phyloP scores from a whole-genome alignment of 2,113 vertebrate species.

The Chunga burmeisteri region DNA sequence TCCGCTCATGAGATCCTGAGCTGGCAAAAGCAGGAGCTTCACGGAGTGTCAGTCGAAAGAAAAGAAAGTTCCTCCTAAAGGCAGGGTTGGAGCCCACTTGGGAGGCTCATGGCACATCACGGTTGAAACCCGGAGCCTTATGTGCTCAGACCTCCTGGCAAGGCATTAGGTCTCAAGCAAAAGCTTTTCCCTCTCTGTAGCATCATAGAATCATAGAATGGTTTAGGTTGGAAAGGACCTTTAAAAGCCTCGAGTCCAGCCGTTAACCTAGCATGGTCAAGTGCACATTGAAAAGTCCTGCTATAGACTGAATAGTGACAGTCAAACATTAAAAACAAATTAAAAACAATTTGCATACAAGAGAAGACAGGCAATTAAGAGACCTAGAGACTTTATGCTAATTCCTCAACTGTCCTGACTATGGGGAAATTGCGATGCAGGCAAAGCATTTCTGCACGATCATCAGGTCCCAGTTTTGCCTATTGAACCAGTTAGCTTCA shows the following conservation, averaged over 20 bases:
- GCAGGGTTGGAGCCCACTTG: not conserved
- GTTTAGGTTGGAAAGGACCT: too few species aligned
- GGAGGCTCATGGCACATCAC: not conserved
- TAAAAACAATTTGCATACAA: not conserved
- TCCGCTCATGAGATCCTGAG: not conserved
- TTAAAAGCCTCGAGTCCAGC: too few species aligned
- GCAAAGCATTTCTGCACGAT: not conserved
- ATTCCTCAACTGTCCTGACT: not conserved
- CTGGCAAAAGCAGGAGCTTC: not conserved
- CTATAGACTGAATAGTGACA: not conserved
- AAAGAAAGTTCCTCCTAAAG: not conserved
- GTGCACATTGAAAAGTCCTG: not conserved
- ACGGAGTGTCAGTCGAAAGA: not conserved
- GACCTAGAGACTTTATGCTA: not conserved
- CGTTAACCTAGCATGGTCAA: too few species aligned
- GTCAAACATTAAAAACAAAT: not conserved
- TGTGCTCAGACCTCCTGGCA: not conserved
- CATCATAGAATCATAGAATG: too few species aligned
- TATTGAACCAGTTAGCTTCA: not conserved
- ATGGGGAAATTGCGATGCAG: not conserved
- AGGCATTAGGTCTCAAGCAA: not conserved
- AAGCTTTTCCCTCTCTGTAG: not conserved
- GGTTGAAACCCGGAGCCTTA: not conserved
- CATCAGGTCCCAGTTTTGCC: not conserved
- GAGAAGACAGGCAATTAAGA: not conserved